Base-by-base conservation (phyloP, 1,140 invertebrate species). In the Drosophila parabipectinata region DNA sequence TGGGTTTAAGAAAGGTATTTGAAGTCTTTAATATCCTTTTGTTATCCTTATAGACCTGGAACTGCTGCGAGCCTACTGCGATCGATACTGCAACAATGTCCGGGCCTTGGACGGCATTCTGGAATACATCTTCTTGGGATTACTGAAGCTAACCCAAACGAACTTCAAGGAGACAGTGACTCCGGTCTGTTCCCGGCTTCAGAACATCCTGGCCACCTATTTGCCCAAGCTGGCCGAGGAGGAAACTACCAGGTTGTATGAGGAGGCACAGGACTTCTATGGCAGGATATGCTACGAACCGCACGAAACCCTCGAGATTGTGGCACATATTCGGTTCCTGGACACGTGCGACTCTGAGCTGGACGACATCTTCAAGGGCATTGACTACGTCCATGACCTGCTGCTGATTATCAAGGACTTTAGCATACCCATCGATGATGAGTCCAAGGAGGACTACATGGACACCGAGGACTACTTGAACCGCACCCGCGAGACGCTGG, bases 341-440 rank as follows among this genome's bases (percentile, higher is more conserved):
- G 95, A 96, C 59, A 92, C 93, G 51, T 93, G 95, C 28, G 92
- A 93, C 61, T 78, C 91, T 26, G 93, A 94, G 91, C 93, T 95
- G 28, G 94, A 95, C 41, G 92, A 93, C 1, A 92, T 96, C 81
- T 95, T 96, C 80, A 83, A 83, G 15, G 93, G 94, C 50, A 91
- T 95, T 3, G 94, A 95, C 75, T 94, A 96, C 80, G 93, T 95
- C 1, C 95, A 95, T 80, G 95, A 96, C 72, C 90, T 96, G 54
- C 95, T 96, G 81, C 93, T 95, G 48, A 93, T 96, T 5, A 95
- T 95, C 72, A 95, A 96, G 60, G 94, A 95, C 73, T 96, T 94
- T 87, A 72, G 92, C n/a, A 95, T 96, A 57, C 92, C 93, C 0
- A 93, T 94, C 37, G 92, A 94, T n/a, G 91, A 93, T 4, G 93